A percentile compares a stretch with the other conserved stretches of the same genome.
phyloP scores from a whole-genome alignment of 2,797 vertebrate genomes.

The Dipus sagitta region DNA sequence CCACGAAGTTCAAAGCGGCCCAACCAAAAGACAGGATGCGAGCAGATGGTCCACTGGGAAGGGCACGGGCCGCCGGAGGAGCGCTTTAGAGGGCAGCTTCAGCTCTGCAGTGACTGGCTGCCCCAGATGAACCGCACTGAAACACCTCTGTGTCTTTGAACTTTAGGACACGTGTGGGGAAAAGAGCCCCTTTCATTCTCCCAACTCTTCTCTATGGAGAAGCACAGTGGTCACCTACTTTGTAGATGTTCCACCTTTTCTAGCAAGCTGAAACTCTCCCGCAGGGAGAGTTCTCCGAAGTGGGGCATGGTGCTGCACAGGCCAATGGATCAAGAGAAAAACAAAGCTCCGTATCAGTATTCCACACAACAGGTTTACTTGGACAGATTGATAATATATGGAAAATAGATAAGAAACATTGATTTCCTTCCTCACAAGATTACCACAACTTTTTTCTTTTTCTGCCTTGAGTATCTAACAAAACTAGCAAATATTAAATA shows the following conservation, averaged over 20 bases:
- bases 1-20: constrained; percentile 65
- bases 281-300: constrained; percentile 44
- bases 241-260: constrained; percentile 50
- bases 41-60: constrained; percentile 62
- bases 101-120: neutral
- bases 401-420: constrained; percentile 75
- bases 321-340: constrained; percentile 65
- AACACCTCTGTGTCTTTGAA: constrained; percentile 62
- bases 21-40: constrained; percentile 53
- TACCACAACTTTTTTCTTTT: constrained; percentile 14
- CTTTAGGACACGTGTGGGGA: neutral
- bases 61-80: constrained; percentile 27
- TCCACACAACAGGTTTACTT: constrained; percentile 63
- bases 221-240: constrained; percentile 31
- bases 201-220: neutral
- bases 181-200: constrained; percentile 26
- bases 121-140: neutral
- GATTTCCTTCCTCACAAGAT: constrained; percentile 68
- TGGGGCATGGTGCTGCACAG: constrained; percentile 30
- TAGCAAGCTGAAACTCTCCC: constrained; percentile 49
- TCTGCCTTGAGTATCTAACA: constrained; percentile 57
- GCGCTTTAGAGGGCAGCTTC: neutral
- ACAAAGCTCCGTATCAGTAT: constrained; percentile 72
- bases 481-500: constrained; percentile 72
- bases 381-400: constrained; percentile 75